Percentiles rank a stretch among this genome's conserved stretches.
phyloP scores from a whole-genome alignment of 2,113 vertebrate genomes.

The Hyla sarda region DNA sequence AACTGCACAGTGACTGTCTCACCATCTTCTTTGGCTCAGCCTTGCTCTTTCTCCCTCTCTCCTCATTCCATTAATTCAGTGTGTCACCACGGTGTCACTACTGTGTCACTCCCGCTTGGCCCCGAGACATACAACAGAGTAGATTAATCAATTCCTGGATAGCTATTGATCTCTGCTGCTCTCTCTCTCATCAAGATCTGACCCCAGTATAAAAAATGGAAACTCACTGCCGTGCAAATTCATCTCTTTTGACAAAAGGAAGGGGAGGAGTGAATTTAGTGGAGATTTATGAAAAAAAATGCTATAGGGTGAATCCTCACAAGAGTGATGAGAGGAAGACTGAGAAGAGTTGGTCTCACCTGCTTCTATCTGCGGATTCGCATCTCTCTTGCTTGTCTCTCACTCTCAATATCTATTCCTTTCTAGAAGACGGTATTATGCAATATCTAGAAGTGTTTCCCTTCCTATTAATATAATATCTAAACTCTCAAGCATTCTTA shows the following conservation, averaged over 20 bases:
- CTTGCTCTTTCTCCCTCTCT: slow-evolving; percentile 27
- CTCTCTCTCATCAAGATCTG: slow-evolving; percentile 56
- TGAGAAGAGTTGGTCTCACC: not conserved
- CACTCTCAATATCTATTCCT: not conserved
- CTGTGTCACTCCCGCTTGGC: slow-evolving; percentile 52
- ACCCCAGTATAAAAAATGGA: slow-evolving; percentile 51
- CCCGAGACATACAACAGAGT: slow-evolving; percentile 57
- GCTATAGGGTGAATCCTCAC: slow-evolving; percentile 16
- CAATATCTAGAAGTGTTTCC: not conserved
- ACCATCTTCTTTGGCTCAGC: not conserved
- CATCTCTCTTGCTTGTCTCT: not conserved
- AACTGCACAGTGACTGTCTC: slow-evolving; percentile 3
- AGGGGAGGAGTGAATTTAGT: slow-evolving; percentile 33
- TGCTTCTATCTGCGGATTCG: not conserved
- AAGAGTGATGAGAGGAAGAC: slow-evolving; percentile 11
- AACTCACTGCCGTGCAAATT: slow-evolving; percentile 45
- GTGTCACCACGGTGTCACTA: slow-evolving; percentile 51
- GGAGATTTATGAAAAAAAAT: slow-evolving; percentile 21
- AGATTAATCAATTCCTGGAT: slow-evolving; percentile 59
- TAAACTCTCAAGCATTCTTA: not conserved
- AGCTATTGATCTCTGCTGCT: slow-evolving; percentile 57
- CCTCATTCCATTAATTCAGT: slow-evolving; percentile 52
- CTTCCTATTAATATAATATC: not conserved
- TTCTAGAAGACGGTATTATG: not conserved
- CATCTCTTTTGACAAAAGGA: slow-evolving; percentile 38